Base-by-base conservation (phyloP, 2,888 invertebrate species). In the Rhamphomyia laevipes region DNA sequence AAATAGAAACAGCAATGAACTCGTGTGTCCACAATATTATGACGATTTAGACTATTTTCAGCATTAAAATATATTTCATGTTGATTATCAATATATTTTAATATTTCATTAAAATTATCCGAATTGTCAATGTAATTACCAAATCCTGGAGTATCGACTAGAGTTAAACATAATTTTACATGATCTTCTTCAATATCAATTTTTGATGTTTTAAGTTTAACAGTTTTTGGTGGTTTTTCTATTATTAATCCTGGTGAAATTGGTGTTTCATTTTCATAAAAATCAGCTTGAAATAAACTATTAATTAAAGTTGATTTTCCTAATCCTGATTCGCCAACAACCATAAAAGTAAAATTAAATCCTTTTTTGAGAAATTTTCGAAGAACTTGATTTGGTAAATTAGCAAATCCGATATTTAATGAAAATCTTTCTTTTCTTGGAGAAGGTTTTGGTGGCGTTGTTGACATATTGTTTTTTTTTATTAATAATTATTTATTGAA, bases 1-100 rank as follows among this genome's bases (percentile, higher is more conserved):
- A 92, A 93, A 71, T 92, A 93, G 66, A 93, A 89, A 72, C 86
- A 93, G 72, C 93, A 93, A 66, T 94, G 94, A 56, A 94, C 89
- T 63, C 93, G 78, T 67, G 90, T 92, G 68, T 94, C 94, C 52
- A 91, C 82, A 57, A 94, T 93, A 68, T 93, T 91, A 55, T 91
- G 80, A 46, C 94, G 78, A 70, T 94, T 93, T 43, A 94, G 76
- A 2, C 93, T 93, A 63, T 89, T 90, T 72, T 93, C 93, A 62
- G 88, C 88, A 31, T 86, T 77, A 44, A 88, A 71, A 68, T 84
- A 88, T 53, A 87, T 74, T 71, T 90, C 89, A 72, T 91, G 94
- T 68, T 93, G 93, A 62, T 92, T 90, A 64, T 94, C 92, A 58
- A 94, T 91, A 70, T 93, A 94, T 64, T 88, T 83, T 56, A 93